Base-by-base conservation (phyloP, 2,113 vertebrate species). In the Caranx ignobilis region DNA sequence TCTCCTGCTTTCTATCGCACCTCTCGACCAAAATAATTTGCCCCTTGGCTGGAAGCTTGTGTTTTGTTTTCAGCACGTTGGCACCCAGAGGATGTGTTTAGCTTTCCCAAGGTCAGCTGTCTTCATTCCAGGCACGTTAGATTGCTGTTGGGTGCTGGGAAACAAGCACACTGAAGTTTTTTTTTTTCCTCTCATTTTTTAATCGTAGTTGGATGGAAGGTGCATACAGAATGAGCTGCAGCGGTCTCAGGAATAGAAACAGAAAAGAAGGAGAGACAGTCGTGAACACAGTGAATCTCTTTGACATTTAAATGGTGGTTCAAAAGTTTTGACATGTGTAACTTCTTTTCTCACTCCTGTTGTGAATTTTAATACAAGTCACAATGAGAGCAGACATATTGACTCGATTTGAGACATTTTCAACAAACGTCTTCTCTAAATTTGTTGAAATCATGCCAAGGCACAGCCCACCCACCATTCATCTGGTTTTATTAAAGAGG, bases 41-140 rank as follows among this genome's bases (percentile, higher is more conserved):
- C 66, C 81, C 81, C 71, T 45, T 63, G 61, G 84, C 87, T 82
- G 72, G 71, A 88, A 71, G 81, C 70, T 64, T 47, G 31, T 87
- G 86, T 79, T 86, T 87, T 83, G 75, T 86, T 92, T 83, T 83
- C 74, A 84, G 75, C 85, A 75, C 83, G 81, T 76, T 82, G 86
- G 83, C 81, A 87, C 88, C 81, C 81, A 60, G 54, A 89, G 83
- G 81, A 88, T 60, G 81, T 73, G 77, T 87, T 88, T 57, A 60
- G 75, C 73, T 87, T 79, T 70, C 75, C 50, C 88, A 93, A 93
- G 89, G 92, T 93, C 87, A 85, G 62, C 64, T 13, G 67, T 81
- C 77, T 82, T 79, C 41, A 93, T 93, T 93, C 90, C 50, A 81
- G 71, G 84, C 91, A 92, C 83, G 81, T 75, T 75, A 74, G 64